Conservation (phyloP, 2,888 invertebrate species). For the Petrophora chlorosata region DNA sequence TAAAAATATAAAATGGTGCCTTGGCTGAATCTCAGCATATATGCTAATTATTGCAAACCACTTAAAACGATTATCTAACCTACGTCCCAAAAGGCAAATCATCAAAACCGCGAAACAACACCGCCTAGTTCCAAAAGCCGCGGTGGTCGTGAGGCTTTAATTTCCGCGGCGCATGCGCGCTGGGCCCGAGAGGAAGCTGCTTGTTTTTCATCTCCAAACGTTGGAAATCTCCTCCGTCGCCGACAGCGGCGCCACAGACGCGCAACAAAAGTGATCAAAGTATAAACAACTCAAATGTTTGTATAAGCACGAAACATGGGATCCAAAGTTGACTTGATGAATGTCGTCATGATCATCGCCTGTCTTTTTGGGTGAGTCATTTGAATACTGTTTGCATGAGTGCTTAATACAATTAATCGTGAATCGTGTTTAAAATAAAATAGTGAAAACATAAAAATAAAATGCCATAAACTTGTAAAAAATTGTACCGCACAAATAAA, state of each 20-base stretch:
- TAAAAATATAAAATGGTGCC: no score
- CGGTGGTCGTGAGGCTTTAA: constrained; percentile 15
- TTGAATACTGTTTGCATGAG: constrained; percentile 9
- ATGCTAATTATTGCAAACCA: no score
- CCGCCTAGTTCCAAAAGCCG: constrained; percentile 6
- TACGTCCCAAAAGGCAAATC: background rate
- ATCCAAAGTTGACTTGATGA: constrained; percentile 4
- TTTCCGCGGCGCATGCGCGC: constrained; percentile 37
- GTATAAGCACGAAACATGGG: constrained; percentile 7
- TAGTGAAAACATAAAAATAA: no score
- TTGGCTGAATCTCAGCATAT: no score
- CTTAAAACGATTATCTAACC: no score
- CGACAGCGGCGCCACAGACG: constrained; percentile 54
- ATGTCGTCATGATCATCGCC: constrained; percentile 9
- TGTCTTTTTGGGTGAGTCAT: constrained; percentile 29
- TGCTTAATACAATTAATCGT: no score
- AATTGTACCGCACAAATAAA: no score
- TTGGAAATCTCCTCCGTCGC: constrained; percentile 49
- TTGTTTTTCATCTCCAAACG: constrained; percentile 41
- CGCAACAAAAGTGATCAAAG: constrained; percentile 37
- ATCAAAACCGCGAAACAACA: constrained; percentile 1
- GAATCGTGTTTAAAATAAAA: no score
- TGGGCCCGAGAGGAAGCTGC: background rate
- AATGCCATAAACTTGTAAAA: no score
- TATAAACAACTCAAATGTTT: constrained; percentile 32